Evolutionary conservation across 2,888 invertebrate genomes (phyloP), one percentile per base, ranked within the genome.

Genomic region (Plemyria rubiginata): DNA sequence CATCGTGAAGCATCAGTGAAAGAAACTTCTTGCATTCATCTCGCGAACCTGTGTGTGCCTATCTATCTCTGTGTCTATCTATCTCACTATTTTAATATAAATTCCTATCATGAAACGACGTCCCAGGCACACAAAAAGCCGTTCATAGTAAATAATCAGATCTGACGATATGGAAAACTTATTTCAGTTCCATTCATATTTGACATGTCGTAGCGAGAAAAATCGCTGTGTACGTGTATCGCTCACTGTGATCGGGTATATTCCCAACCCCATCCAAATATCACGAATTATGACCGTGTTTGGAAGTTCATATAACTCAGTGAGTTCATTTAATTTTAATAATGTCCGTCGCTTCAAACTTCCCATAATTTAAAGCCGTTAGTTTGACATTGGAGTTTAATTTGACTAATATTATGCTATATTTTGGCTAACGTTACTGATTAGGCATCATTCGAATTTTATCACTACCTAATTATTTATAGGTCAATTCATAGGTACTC

Each of bases 141-240:
- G 65, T 67, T 66, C 64, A 72, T 70, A 72, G 73, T 69, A 78
- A 73, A 84, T 71, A 74, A 83, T 84, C 77, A 72, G 76, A 83
- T 82, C 74, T 75, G 76, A 78, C 78, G 75, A 82, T 82, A 84
- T 79, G 73, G 70, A 82, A 82, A 85, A 84, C 81, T 83, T 79
- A 82, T 87, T 84, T 78, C 80, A 75, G 72, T 65, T 80, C 80
- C 77, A 85, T 87, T 85, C 81, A 84, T 78, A 80, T 82, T 81
- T 80, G 81, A 80, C 75, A 77, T 75, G 76, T 71, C 77, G 78
- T 64, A 65, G 67, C 81, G 80, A 82, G 82, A 84, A 85, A 85
- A 84, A 83, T 83, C 73, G 77, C 49, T 63, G 67, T 73, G 74
- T 75, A 74, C 68, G 76, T 76, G 77, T 85, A 86, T 88, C 84